Base-by-base conservation (phyloP, 2,888 invertebrate species). In the Philereme transversata region DNA sequence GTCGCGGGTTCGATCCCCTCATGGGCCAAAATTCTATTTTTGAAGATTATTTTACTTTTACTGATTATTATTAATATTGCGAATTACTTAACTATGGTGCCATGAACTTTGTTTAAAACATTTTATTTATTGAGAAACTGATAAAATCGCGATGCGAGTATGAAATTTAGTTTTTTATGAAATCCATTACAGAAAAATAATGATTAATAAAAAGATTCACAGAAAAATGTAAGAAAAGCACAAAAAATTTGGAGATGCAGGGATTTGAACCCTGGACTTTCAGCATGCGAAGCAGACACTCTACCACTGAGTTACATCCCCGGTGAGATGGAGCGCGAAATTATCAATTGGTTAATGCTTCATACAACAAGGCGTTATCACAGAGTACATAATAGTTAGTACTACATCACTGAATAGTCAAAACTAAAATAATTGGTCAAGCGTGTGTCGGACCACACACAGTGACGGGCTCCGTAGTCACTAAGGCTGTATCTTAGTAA, bases 281-380 rank as follows among this genome's bases (percentile, higher is more conserved):
- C 93, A 93, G 93, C 93, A 94, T 94, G 94, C 94, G 93, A 94
- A 94, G 93, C 94, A 93, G 93, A 93, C 94, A 93, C 93, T 94
- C 90, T 91, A 90, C 89, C 90, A 89, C 90, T 91, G 89, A 90
- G 90, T 90, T 90, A 90, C 90, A 90, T 83, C 90, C 90, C 90
- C 90, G 74, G 4, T 73, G 2, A 0, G 0, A 0, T 0, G 0
- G 0, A 0, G 0, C 3, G 1, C 43, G 77, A 83, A 83, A 80
- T 82, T 78, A 61, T 35, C 0, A 0, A 35, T 46, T 4, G 3
- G 0, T 6, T 4, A 34, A 0, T 9, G 6, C 6, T 5, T 40
- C 22, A 7, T 6, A 45, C 45, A 3, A 6, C 4, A 22, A 4
- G 33, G 22, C 7, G 4, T 41, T 35, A 0, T 9, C 5, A 49